These are phyloP conservation scores for Schizopygopsis malacanthus DNA, from an alignment of 2,797 vertebrate species.

Conservation along the genomic window DNA sequence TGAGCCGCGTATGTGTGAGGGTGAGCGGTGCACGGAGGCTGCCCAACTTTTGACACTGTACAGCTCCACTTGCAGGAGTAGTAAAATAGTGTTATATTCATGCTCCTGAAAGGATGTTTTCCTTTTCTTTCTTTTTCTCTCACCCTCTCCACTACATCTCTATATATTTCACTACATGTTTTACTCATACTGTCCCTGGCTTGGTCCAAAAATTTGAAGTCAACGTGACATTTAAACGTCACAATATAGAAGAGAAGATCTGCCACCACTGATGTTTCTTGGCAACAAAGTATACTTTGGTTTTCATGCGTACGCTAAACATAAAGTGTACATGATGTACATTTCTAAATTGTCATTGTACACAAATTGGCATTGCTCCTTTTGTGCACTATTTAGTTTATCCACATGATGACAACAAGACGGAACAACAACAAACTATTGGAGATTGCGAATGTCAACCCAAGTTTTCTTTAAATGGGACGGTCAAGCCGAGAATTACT, in stretches of 20 bases:
- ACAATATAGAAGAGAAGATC: neutral
- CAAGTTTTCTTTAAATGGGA: too few relatives aligned
- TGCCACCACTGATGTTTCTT: neutral
- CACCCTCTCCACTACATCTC: neutral
- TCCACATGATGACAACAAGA: neutral
- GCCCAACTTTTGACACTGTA: conserved; percentile 53
- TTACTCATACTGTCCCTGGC: neutral
- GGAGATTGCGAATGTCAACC: neutral
- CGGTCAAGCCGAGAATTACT: too few relatives aligned
- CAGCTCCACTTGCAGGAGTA: conserved; percentile 50
- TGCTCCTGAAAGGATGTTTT: conserved; percentile 35
- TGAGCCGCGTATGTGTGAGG: conserved; percentile 40
- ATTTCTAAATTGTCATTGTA: neutral
- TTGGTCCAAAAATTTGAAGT: neutral
- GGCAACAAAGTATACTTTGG: neutral
- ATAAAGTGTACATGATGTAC: neutral
- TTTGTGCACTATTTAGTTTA: neutral
- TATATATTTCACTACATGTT: neutral
- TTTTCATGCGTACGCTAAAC: neutral
- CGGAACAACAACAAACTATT: neutral
- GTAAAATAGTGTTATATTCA: conserved; percentile 52
- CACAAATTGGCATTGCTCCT: too few relatives aligned
- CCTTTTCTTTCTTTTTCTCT: neutral
- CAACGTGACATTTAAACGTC: neutral
- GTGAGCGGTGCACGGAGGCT: conserved; percentile 25